phyloP scores from a whole-genome alignment of 92 coral and sea anemone species.

The Scolanthus callimorphus region DNA sequence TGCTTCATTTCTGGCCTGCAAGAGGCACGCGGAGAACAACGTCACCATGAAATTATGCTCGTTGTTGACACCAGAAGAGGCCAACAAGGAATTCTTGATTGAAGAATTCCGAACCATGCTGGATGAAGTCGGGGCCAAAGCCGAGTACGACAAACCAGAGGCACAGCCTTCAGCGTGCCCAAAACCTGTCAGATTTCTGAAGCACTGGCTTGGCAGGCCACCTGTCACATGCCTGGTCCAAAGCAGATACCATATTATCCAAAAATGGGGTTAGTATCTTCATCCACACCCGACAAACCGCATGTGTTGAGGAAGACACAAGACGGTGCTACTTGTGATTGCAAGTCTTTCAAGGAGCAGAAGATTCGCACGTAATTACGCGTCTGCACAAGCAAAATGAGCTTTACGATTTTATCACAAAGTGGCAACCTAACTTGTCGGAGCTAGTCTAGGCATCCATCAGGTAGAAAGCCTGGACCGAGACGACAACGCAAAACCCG shows the following conservation, averaged over 20 bases:
- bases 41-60: background rate
- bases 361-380: constrained; percentile 36
- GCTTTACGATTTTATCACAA: constrained; percentile 12
- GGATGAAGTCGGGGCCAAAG: too few relatives aligned
- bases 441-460: constrained; percentile 9
- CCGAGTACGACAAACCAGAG: too few relatives aligned
- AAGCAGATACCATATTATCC: constrained; percentile 20
- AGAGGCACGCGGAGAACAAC: background rate
- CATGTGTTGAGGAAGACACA: constrained; percentile 23
- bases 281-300: constrained; percentile 36
- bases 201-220: constrained; percentile 32
- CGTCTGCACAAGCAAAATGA: constrained; percentile 1
- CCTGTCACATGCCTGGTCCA: constrained; percentile 25
- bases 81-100: too few relatives aligned
- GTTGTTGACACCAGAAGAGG: background rate
- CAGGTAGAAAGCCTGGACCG: constrained; percentile 43
- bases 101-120: too few relatives aligned
- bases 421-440: constrained; percentile 32
- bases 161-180: too few relatives aligned
- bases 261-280: constrained; percentile 29
- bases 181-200: constrained; percentile 11
- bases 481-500: constrained; percentile 6
- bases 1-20: background rate
- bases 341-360: constrained; percentile 35
- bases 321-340: constrained; percentile 16